Base-by-base conservation (phyloP, 1,140 invertebrate species). In the Ostrea edulis region DNA sequence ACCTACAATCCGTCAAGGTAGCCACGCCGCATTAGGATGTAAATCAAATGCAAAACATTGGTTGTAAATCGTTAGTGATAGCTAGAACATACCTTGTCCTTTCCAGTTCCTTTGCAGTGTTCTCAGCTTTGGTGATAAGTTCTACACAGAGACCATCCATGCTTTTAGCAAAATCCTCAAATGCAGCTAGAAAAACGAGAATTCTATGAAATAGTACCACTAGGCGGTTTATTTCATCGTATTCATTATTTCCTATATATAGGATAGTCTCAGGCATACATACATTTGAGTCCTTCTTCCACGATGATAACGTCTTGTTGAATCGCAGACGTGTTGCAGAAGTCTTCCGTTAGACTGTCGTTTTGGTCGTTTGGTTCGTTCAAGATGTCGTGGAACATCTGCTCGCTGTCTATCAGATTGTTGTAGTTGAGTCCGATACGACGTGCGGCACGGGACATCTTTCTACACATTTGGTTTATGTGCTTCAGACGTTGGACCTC, bases 381-480 rank as follows among this genome's bases (percentile, higher is more conserved):
- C 20, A 89, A 52, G 5, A 89, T 81, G 52, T 89, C 89, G 53
- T 83, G 44, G 51, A 89, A 89, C 11, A 81, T 86, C 54, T 89
- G 86, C 51, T 89, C 89, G 51, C 89, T 89, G 52, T 87, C 86
- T 22, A 89, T 89, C n/a, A 89, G 77, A 35, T 53, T 83, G 12
- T 85, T 84, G 54, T 86, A 89, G 71, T 87, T 89, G 17, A 62
- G 54, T 68, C 89, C 89, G 71, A 89, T 89, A 7, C 82, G 85
- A 14, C 86, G 71, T 51, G 89, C 89, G 8, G 89, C 86, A 22
- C 84, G 68, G 20, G 89, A 85, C 89, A 89, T 89, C 62, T 89
- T 89, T 29, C 89, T 71, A 44, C 89, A 89, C 89, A 89, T 89
- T 12, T 85, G 71, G 44, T 89, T 89, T 0, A 89, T 89, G 17